These are phyloP conservation scores for Taeniopygia guttata DNA, from an alignment of 2,797 vertebrate species.

Conservation along the genomic window DNA sequence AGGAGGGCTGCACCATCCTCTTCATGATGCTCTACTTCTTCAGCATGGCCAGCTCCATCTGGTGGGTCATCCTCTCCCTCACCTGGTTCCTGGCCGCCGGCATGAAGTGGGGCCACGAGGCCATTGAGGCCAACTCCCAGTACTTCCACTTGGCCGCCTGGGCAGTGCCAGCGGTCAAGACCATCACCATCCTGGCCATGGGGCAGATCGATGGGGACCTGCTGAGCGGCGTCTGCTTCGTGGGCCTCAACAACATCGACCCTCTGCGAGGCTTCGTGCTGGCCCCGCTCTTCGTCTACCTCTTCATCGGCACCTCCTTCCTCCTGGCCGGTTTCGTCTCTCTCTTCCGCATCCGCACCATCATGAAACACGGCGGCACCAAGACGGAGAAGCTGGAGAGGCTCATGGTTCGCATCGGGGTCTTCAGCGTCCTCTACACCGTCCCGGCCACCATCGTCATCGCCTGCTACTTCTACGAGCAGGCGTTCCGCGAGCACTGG, in stretches of 20 bases:
- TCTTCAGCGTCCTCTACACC: conserved; percentile 96
- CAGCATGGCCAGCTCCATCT: conserved; percentile 97
- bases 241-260: conserved; percentile 91
- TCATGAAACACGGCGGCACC: conserved; percentile 97
- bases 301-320: conserved; percentile 96
- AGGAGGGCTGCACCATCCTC: conserved; percentile 96
- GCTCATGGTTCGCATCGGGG: conserved; percentile 94
- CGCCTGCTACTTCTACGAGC: conserved; percentile 97
- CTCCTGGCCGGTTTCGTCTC: conserved; percentile 94
- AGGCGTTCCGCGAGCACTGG: conserved; percentile 95
- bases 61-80: conserved; percentile 97
- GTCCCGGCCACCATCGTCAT: conserved; percentile 96
- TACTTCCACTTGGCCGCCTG: conserved; percentile 96
- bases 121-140: conserved; percentile 95
- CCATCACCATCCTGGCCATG: conserved; percentile 95
- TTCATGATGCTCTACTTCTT: conserved; percentile 99
- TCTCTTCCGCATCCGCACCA: conserved; percentile 94
- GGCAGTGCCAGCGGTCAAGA: conserved; percentile 94
- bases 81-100: conserved; percentile 97
- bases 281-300: conserved; percentile 94
- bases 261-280: conserved; percentile 91
- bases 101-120: conserved; percentile 98
- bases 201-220: conserved; percentile 95
- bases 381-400: conserved; percentile 97
- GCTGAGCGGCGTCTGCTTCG: conserved; percentile 93